phyloP scores from a whole-genome alignment of 2,113 vertebrate genomes.

The Thymallus thymallus region DNA sequence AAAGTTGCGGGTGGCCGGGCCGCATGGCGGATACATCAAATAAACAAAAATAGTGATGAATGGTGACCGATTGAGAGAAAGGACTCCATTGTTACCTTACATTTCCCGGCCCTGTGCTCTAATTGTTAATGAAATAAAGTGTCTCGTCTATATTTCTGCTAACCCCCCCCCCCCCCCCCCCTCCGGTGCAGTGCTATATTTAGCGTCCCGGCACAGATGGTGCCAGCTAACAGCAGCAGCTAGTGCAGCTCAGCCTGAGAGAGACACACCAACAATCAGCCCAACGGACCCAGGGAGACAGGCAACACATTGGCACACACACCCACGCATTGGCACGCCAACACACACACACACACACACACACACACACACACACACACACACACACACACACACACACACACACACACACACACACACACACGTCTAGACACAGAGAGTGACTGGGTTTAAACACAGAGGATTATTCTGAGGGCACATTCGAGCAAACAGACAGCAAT shows the following conservation, averaged over 20 bases:
- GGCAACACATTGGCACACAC: conserved; percentile 36
- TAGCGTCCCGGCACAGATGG: conserved; percentile 51
- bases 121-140: conserved; percentile 51
- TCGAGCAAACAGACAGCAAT: too few relatives aligned
- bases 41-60: background rate
- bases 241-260: conserved; percentile 34
- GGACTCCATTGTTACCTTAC: background rate
- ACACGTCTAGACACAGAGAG: conserved; percentile 7
- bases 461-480: too few relatives aligned
- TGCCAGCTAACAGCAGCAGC: conserved; percentile 45
- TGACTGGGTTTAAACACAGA: too few relatives aligned
- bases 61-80: background rate
- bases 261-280: conserved; percentile 44
- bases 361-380: background rate
- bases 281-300: conserved; percentile 15
- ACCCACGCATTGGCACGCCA: conserved; percentile 15
- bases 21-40: background rate
- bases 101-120: conserved; percentile 52
- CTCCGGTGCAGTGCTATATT: conserved; percentile 68
- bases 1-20: background rate
- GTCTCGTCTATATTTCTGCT: conserved; percentile 58
- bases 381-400: conserved; percentile 15
- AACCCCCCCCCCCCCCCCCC: conserved; percentile 42
- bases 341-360: conserved; percentile 23
- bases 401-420: conserved; percentile 35